Evolutionary conservation across 2,113 vertebrate species (phyloP).

Genomic region (Sardina pilchardus): DNA sequence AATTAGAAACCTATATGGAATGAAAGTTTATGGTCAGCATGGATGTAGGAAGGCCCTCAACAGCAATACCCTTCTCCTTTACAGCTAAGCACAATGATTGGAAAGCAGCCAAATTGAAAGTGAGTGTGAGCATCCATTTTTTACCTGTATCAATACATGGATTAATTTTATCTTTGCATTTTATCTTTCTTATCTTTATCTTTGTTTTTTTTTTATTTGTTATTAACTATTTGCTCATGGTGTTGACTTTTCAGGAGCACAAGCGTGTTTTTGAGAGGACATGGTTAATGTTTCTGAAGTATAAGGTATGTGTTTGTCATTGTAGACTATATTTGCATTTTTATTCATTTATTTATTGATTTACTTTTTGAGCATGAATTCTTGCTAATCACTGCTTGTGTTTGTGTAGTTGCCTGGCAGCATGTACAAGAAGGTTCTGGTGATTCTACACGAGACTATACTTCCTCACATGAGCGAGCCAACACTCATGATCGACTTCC

Average conservation of each 20-base stretch:
- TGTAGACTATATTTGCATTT: background rate
- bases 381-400: background rate
- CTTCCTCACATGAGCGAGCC: constrained; percentile 90
- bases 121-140: constrained; percentile 52
- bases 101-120: constrained; percentile 85
- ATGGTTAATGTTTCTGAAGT: constrained; percentile 91
- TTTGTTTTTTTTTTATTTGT: background rate
- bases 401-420: constrained; percentile 77
- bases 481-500: constrained; percentile 90
- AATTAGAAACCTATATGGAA: background rate
- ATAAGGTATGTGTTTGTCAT: constrained; percentile 73
- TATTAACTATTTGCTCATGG: background rate
- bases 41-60: background rate
- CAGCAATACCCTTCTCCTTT: background rate
- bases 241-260: constrained; percentile 79
- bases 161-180: background rate
- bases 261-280: constrained; percentile 82
- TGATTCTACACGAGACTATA: constrained; percentile 87
- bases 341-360: too few species aligned
- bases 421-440: constrained; percentile 90
- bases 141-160: background rate
- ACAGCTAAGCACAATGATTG: constrained; percentile 78
- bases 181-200: too few species aligned
- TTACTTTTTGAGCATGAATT: background rate
- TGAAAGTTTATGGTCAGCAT: background rate